These are phyloP conservation scores for Chitala chitala DNA, from an alignment of 2,113 vertebrate species.

Conservation along the genomic window DNA sequence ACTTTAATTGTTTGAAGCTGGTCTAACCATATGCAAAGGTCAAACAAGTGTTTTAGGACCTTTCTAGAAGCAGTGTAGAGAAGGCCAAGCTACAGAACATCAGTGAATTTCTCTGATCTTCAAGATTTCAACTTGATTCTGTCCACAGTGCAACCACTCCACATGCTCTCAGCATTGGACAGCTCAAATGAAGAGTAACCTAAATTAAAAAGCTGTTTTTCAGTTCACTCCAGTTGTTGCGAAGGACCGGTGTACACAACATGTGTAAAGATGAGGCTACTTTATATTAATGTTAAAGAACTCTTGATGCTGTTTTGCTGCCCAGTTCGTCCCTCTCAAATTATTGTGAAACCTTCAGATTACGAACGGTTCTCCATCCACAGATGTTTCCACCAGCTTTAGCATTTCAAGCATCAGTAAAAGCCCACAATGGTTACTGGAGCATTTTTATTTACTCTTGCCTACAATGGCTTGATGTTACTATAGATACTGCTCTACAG, in stretches of 20 bases:
- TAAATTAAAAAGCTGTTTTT: background rate
- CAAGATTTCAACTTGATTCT: background rate
- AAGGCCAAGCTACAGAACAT: background rate
- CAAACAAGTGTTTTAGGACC: no score
- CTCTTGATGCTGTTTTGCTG: background rate
- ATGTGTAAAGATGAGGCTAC: slow-evolving; percentile 17
- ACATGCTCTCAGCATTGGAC: background rate
- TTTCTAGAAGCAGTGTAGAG: no score
- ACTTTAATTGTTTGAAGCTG: no score
- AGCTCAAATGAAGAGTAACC: background rate
- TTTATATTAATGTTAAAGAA: slow-evolving; percentile 30
- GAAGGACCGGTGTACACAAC: background rate
- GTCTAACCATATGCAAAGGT: background rate
- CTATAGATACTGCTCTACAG: background rate
- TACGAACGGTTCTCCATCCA: no score
- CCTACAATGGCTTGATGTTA: background rate
- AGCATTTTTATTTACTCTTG: slow-evolving; percentile 11
- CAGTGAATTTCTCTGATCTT: background rate
- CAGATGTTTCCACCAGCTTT: no score
- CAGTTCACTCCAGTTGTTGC: background rate
- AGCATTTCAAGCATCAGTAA: slow-evolving; percentile 62
- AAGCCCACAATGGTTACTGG: slow-evolving; percentile 66
- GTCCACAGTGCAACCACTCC: background rate
- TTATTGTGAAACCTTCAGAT: no score
- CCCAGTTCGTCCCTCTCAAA: slow-evolving; percentile 33